Percentiles rank a stretch among this genome's conserved stretches.
phyloP scores from a whole-genome alignment of 2,113 vertebrate species.

The Lycaon pictus region DNA sequence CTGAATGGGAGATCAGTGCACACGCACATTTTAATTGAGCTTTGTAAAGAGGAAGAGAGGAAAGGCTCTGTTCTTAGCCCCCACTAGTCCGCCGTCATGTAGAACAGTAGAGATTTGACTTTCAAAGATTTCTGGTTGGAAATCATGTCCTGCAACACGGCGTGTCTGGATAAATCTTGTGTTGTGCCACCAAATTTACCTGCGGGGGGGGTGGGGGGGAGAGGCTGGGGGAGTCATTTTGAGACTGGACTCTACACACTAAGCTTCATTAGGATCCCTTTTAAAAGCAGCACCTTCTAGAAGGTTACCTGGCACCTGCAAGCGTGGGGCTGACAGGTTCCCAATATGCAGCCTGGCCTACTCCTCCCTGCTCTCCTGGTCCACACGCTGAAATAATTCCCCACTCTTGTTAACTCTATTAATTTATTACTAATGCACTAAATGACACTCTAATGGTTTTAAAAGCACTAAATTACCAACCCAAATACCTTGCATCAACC shows the following conservation, averaged over 20 bases:
- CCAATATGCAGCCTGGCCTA: background rate
- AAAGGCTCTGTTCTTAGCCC: background rate
- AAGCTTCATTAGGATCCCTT: background rate
- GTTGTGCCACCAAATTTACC: background rate
- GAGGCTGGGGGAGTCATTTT: background rate
- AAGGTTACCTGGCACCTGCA: background rate
- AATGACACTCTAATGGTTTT: background rate
- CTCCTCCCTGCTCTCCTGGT: background rate
- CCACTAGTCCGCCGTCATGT: accelerated
- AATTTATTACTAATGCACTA: slow-evolving; percentile 33
- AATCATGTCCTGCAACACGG: background rate
- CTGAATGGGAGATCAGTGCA: background rate
- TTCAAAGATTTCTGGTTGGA: slow-evolving; percentile 39
- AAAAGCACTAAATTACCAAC: slow-evolving; percentile 9
- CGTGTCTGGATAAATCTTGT: background rate
- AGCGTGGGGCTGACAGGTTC: background rate
- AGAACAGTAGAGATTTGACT: slow-evolving; percentile 37
- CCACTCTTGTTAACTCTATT: slow-evolving; percentile 14
- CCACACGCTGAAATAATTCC: background rate
- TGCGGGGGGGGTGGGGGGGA: too few species aligned
- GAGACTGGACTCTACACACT: background rate
- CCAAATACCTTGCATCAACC: background rate
- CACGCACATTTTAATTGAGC: background rate
- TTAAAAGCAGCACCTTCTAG: background rate
- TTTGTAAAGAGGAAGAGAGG: accelerated